phyloP scores from a whole-genome alignment of 2,888 invertebrate genomes.

The Zonitis immaculata region DNA sequence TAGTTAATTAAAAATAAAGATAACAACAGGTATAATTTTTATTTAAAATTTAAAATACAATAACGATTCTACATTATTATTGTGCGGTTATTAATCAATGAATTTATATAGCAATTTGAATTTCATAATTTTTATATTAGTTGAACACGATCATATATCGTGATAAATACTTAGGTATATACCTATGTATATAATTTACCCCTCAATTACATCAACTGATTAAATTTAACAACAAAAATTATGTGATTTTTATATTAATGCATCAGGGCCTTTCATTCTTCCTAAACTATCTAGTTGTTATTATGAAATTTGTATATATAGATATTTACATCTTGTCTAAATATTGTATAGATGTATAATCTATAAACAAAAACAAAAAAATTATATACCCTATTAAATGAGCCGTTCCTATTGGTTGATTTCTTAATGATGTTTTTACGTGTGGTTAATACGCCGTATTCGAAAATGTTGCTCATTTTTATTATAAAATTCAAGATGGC shows the following conservation, averaged over 20 bases:
- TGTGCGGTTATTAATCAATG: neutral
- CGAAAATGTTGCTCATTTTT: slow-evolving; percentile 45
- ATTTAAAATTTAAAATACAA: too few species aligned
- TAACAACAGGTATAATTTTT: too few species aligned
- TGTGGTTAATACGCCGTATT: slow-evolving; percentile 44
- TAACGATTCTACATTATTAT: neutral
- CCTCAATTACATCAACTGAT: neutral
- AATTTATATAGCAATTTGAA: neutral
- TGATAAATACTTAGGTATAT: neutral
- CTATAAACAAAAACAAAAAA: slow-evolving; percentile 33
- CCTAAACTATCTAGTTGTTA: neutral
- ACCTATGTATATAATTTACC: too few species aligned
- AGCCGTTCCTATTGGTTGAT: slow-evolving; percentile 46
- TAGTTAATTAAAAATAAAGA: too few species aligned
- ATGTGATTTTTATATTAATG: too few species aligned
- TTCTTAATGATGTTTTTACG: slow-evolving; percentile 50
- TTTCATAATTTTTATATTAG: neutral
- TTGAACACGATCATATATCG: neutral
- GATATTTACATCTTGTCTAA: slow-evolving; percentile 26
- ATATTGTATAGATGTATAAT: slow-evolving; percentile 10
- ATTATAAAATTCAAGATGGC: slow-evolving; percentile 49
- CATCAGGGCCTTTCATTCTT: neutral
- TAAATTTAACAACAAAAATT: neutral
- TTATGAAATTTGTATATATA: slow-evolving; percentile 18
- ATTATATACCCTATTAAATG: slow-evolving; percentile 43